phyloP scores from a whole-genome alignment of 2,797 vertebrate species.

The Siniperca undulata region DNA sequence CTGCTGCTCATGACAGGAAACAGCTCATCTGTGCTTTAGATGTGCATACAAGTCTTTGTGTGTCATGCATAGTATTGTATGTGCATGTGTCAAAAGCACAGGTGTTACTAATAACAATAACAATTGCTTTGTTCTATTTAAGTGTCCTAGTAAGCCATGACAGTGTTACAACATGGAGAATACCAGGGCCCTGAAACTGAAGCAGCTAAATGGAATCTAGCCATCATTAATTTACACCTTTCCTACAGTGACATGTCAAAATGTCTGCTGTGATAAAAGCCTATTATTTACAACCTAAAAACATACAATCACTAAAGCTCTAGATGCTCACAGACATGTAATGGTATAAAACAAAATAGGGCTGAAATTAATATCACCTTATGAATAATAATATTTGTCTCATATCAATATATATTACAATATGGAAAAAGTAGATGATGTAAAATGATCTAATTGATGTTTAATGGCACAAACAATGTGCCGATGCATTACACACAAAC shows the following conservation, averaged over 20 bases:
- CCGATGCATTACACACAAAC: neutral
- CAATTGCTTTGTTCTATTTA: neutral
- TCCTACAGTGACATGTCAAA: neutral
- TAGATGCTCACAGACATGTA: neutral
- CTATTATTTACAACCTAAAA: neutral
- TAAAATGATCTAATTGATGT: neutral
- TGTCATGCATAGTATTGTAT: neutral
- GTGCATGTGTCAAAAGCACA: neutral
- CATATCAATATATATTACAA: neutral
- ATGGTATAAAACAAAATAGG: neutral
- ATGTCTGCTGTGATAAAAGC: neutral
- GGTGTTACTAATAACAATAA: neutral
- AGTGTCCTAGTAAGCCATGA: too few relatives aligned
- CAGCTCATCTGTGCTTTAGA: constrained; percentile 12
- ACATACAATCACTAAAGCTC: neutral
- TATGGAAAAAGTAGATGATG: neutral
- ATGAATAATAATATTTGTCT: neutral
- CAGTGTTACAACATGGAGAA: too few relatives aligned
- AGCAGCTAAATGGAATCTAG: neutral
- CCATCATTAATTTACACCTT: neutral
- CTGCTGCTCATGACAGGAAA: constrained; percentile 67
- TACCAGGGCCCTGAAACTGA: too few relatives aligned
- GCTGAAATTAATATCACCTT: neutral
- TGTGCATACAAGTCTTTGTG: neutral
- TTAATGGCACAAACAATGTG: neutral